phyloP scores from a whole-genome alignment of 2,888 invertebrate species.

The Trileptium ribeirensis region DNA sequence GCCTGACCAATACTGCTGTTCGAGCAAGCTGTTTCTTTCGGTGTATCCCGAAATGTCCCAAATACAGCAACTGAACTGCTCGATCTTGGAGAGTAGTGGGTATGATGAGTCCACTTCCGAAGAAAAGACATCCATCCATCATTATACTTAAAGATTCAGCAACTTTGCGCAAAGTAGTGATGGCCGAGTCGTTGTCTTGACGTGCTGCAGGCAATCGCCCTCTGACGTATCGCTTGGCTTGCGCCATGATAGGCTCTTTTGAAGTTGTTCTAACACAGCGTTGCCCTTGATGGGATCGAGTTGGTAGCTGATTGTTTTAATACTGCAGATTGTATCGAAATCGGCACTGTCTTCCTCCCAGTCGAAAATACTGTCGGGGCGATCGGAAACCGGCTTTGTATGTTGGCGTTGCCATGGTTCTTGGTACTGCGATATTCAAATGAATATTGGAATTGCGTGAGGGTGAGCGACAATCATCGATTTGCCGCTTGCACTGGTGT shows the following conservation, averaged over 20 bases:
- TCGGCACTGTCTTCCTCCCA: constrained; percentile 23
- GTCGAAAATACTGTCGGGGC: constrained; percentile 19
- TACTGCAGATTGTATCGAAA: not conserved
- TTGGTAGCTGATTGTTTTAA: no score
- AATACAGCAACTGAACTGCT: not conserved
- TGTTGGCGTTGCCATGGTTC: constrained; percentile 32
- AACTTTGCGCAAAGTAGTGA: not conserved
- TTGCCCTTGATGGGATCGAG: no score
- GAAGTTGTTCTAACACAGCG: no score
- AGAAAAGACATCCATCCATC: constrained; percentile 32
- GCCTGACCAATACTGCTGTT: not conserved
- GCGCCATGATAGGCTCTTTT: not conserved
- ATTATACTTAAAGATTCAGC: constrained; percentile 22
- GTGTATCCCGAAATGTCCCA: not conserved
- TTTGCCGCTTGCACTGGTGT: constrained; percentile 22
- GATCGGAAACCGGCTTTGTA: constrained; percentile 29
- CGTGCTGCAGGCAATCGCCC: not conserved
- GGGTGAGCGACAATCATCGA: constrained; percentile 28
- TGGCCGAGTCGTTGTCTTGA: not conserved
- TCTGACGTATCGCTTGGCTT: not conserved
- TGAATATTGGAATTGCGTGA: not conserved
- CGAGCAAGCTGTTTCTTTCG: not conserved
- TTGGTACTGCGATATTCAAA: constrained; percentile 6
- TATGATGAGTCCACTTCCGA: not conserved
- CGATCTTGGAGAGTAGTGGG: not conserved